Base-by-base conservation (phyloP, 2,797 vertebrate genomes). In the Anguilla megastoma region DNA sequence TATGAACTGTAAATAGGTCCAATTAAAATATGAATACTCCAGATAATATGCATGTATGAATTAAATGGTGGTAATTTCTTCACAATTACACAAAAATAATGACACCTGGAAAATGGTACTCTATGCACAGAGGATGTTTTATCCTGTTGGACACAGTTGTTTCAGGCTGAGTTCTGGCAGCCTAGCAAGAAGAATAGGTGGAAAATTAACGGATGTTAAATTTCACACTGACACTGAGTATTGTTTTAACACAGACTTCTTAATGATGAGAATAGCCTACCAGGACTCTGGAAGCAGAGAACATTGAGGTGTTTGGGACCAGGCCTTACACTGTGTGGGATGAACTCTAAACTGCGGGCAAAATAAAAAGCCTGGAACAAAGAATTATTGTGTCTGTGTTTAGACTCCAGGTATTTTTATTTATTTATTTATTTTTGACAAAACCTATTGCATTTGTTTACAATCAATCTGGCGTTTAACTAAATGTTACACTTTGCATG, bases 1-100 rank as follows among this genome's bases (percentile, higher is more conserved):
- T 92, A 93, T 66, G 71, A 88, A n/a, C 74, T 36, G 52, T 82
- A 85, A 88, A 56, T 88, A 79, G 45, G 36, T 56, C 85, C 85
- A 88, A 83, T 86, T 88, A 83, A 88, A 82, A 88, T 82, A 60
- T 80, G 76, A 88, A 80, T 50, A 48, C 50, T 8, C 76, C 30
- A 36, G 58, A 83, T 80, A 58, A 56, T 79, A 69, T 52, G 85
- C 30, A 0, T 21, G 12, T 21, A 58, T 86, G 7, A 27, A 74
- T 82, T 86, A 80, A 88, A 27, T 3, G 30, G 18, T 16, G 3
- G 18, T 7, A 7, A 6, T 52, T 58, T 88, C 66, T 56, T 85
- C 33, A 76, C 5, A 74, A 50, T 45, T 60, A 16, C 58, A 54
- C 27, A 54, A 18, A 84, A 83, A 27, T 58, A 87, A 48, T 33